Evolutionary conservation across 2,797 vertebrate genomes (phyloP).

Genomic region (Pipistrellus nathusii): DNA sequence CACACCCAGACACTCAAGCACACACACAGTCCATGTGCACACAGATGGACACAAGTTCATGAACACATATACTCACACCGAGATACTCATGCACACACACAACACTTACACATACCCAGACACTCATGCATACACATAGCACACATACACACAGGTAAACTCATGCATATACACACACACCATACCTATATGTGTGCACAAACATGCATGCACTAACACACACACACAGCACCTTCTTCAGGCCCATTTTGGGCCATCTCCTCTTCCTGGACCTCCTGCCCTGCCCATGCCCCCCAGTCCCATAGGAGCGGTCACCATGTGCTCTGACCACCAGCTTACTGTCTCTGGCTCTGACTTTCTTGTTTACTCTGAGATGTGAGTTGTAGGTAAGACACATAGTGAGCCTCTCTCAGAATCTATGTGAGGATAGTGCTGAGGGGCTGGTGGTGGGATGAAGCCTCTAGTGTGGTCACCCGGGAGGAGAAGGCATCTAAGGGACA

Average conservation of each 20-base stretch:
- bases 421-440: not conserved
- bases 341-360: not conserved
- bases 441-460: not conserved
- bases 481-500: not conserved
- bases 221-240: not conserved
- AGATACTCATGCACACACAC: not conserved
- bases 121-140: not conserved
- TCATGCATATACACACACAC: no score
- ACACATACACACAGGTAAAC: no score
- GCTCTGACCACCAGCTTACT: not conserved
- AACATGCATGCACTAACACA: not conserved
- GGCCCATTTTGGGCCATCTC: not conserved
- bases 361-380: not conserved
- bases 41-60: no score
- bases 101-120: not conserved
- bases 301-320: not conserved
- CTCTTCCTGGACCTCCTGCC: not conserved
- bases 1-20: not conserved
- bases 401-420: not conserved
- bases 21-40: not conserved
- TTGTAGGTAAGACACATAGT: not conserved
- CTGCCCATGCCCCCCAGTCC: not conserved
- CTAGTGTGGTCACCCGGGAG: not conserved
- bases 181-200: not conserved
- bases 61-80: rapidly evolving